A percentile compares a stretch with the other conserved stretches of the same genome.
phyloP scores from a whole-genome alignment of 2,113 vertebrate species.

The Lucifuga dentata region DNA sequence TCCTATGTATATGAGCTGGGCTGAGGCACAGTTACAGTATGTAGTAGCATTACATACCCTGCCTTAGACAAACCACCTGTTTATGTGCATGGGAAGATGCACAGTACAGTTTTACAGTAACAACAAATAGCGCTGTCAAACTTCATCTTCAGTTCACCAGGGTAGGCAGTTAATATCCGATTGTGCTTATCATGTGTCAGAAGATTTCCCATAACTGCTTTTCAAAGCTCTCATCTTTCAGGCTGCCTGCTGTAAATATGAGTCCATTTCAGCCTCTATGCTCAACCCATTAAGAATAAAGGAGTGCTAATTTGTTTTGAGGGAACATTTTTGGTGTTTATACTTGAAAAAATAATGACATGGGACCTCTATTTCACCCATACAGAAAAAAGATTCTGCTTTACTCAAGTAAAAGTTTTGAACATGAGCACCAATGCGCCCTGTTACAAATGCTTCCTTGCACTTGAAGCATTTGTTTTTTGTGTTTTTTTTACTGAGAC shows the following conservation, averaged over 20 bases:
- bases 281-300: too few relatives aligned
- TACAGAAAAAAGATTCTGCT: too few relatives aligned
- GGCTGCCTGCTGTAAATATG: not conserved
- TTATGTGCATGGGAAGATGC: conserved; percentile 28
- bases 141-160: conserved; percentile 16
- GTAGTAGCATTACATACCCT: too few relatives aligned
- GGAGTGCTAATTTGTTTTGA: not conserved
- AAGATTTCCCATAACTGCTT: conserved; percentile 23
- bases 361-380: not conserved
- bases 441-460: too few relatives aligned
- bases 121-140: conserved; percentile 26
- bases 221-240: conserved; percentile 7
- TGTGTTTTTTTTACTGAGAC: conserved; percentile 5
- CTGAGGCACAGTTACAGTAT: not conserved
- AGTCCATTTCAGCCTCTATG: too few relatives aligned
- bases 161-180: conserved; percentile 1
- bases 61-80: conserved; percentile 36
- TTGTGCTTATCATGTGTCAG: conserved; percentile 4
- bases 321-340: not conserved
- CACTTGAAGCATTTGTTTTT: conserved; percentile 25
- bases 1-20: not conserved
- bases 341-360: too few relatives aligned
- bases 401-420: too few relatives aligned
- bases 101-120: conserved; percentile 5
- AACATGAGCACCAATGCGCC: too few relatives aligned